Percentiles rank a stretch among this genome's conserved stretches.
phyloP scores from a whole-genome alignment of 1,140 invertebrate species.

The Solenopsis fugax region DNA sequence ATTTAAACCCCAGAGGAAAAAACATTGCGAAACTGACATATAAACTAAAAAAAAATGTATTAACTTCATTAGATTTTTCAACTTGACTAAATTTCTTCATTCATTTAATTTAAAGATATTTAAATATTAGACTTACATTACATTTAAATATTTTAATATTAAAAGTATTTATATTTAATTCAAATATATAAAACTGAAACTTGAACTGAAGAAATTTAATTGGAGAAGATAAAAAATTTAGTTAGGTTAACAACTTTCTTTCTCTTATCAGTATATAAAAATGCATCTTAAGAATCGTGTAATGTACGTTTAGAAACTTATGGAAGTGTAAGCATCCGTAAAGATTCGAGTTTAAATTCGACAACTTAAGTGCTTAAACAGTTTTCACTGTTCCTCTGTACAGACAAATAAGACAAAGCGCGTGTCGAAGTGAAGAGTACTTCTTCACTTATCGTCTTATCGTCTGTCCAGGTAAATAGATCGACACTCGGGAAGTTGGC shows the following conservation, averaged over 20 bases:
- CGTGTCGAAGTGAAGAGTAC: neutral
- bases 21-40: neutral
- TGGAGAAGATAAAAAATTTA: too few relatives aligned
- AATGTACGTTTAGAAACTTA: neutral
- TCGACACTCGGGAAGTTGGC: neutral
- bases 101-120: too few relatives aligned
- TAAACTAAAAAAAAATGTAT: neutral
- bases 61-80: too few relatives aligned
- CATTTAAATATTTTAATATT: too few relatives aligned
- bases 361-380: neutral
- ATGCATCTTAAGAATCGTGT: too few relatives aligned
- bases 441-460: neutral
- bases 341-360: neutral
- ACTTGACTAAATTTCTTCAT: too few relatives aligned
- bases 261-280: too few relatives aligned
- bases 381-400: neutral
- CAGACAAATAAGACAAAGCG: neutral
- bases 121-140: too few relatives aligned
- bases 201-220: too few relatives aligned
- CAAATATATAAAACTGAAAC: too few relatives aligned
- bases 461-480: neutral
- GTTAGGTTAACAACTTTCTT: too few relatives aligned
- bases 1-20: neutral
- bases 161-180: too few relatives aligned
- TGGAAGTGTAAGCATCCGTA: neutral